Conservation (phyloP, 2,113 vertebrate genomes). For the Psettodes erumei region DNA sequence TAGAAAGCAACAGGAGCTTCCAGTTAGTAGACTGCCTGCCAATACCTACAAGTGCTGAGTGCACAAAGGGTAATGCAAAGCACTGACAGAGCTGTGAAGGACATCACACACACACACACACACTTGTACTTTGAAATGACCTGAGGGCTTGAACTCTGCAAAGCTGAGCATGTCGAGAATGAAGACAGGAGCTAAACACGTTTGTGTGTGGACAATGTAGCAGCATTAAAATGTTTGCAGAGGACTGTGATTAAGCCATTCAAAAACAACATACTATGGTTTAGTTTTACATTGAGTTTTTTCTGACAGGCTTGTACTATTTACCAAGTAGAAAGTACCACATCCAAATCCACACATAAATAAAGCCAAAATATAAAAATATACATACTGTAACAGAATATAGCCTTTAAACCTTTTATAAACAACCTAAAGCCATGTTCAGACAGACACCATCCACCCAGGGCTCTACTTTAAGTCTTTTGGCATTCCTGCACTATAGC, state of each 20-base stretch:
- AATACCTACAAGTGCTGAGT: constrained; percentile 53
- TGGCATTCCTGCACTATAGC: constrained; percentile 24
- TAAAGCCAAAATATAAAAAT: not conserved
- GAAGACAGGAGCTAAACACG: constrained; percentile 18
- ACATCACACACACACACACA: constrained; percentile 45
- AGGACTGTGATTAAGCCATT: not conserved
- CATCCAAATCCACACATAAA: not conserved
- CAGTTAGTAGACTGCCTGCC: constrained; percentile 60
- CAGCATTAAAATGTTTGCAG: constrained; percentile 20
- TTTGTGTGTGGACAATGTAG: constrained; percentile 13
- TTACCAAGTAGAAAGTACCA: not conserved
- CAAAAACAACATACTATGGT: not conserved
- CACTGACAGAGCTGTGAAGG: constrained; percentile 49
- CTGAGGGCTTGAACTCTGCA: constrained; percentile 20
- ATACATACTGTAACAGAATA: not conserved
- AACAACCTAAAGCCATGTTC: not conserved
- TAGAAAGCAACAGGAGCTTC: constrained; percentile 74
- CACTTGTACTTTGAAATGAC: constrained; percentile 26
- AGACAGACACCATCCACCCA: not conserved
- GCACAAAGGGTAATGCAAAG: constrained; percentile 23
- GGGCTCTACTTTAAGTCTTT: constrained; percentile 27
- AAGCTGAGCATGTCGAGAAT: constrained; percentile 43
- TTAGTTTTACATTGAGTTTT: not conserved
- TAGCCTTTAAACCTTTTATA: not conserved
- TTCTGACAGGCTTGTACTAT: not conserved